These are phyloP conservation scores for Forficula auricularia DNA, from an alignment of 1,140 invertebrate species.

Conservation along the genomic window DNA sequence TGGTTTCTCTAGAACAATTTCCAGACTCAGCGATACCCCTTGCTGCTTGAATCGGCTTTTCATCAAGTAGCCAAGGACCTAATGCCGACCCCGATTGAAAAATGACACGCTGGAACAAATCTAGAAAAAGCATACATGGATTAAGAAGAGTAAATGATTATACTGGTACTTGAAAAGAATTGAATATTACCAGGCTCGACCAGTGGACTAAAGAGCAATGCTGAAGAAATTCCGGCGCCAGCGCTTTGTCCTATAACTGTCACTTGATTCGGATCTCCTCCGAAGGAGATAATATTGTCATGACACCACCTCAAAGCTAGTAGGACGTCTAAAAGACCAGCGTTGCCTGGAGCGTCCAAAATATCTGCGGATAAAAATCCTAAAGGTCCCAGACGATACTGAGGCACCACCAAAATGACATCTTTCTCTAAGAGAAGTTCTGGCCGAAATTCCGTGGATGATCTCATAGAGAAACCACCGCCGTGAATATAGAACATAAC, in stretches of 20 bases:
- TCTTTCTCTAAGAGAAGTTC: conserved; percentile 20
- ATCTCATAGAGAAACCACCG: conserved; percentile 11
- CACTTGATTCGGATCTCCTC: conserved; percentile 24
- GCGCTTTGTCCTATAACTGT: conserved; percentile 20
- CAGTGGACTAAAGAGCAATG: conserved; percentile 15
- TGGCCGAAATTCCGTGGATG: conserved; percentile 14
- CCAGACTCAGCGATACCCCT: conserved; percentile 11
- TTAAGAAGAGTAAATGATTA: not conserved
- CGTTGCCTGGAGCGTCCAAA: conserved; percentile 29
- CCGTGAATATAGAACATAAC: conserved; percentile 13
- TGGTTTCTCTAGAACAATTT: conserved; percentile 11
- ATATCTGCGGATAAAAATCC: conserved; percentile 23
- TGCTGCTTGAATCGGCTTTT: conserved; percentile 11
- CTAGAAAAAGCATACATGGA: conserved; percentile 18
- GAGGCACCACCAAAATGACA: conserved; percentile 21
- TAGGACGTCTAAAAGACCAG: conserved; percentile 34
- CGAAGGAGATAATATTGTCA: conserved; percentile 24
- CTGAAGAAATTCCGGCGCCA: conserved; percentile 15
- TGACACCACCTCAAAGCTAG: conserved; percentile 30
- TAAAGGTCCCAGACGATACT: conserved; percentile 23
- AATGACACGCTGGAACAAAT: conserved; percentile 39
- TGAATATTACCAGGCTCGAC: conserved; percentile 1
- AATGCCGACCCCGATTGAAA: conserved; percentile 35
- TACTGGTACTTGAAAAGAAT: too few species aligned
- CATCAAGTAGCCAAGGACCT: conserved; percentile 18